phyloP scores from a whole-genome alignment of 2,888 invertebrate species.

The Idaea straminata region DNA sequence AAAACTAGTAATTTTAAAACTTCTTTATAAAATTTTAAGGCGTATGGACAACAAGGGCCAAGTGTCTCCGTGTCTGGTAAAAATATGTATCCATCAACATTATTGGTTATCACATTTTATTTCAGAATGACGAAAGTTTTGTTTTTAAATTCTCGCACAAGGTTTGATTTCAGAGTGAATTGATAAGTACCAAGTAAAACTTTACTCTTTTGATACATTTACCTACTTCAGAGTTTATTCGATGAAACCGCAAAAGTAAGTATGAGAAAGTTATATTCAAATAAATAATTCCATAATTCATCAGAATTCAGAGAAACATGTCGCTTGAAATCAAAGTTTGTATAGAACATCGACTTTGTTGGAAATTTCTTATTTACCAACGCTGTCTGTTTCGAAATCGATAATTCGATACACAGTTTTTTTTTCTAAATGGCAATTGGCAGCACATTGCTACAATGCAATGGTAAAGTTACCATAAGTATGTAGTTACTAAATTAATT shows the following conservation, averaged over 20 bases:
- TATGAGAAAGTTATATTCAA: conserved; percentile 16
- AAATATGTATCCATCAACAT: no score
- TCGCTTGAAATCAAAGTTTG: conserved; percentile 17
- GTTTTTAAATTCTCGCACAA: background rate
- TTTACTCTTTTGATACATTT: conserved; percentile 34
- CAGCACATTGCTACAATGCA: no score
- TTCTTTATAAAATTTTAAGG: no score
- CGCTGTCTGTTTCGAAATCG: no score
- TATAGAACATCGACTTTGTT: background rate
- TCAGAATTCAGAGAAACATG: conserved; percentile 11
- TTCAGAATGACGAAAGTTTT: background rate
- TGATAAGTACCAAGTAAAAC: conserved; percentile 44
- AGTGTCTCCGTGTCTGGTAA: no score
- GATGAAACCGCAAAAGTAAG: conserved; percentile 37
- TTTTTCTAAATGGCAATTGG: no score
- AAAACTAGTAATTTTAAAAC: no score
- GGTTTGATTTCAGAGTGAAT: conserved; percentile 21
- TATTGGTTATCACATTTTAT: background rate
- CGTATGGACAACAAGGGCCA: no score
- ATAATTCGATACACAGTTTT: no score
- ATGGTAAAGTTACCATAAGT: no score
- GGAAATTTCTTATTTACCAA: no score
- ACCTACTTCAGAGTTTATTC: conserved; percentile 31
- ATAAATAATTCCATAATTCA: conserved; percentile 24
- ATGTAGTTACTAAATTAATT: no score